Evolutionary conservation across 2,888 invertebrate genomes (phyloP).

Genomic region (Sipunculus nudus): DNA sequence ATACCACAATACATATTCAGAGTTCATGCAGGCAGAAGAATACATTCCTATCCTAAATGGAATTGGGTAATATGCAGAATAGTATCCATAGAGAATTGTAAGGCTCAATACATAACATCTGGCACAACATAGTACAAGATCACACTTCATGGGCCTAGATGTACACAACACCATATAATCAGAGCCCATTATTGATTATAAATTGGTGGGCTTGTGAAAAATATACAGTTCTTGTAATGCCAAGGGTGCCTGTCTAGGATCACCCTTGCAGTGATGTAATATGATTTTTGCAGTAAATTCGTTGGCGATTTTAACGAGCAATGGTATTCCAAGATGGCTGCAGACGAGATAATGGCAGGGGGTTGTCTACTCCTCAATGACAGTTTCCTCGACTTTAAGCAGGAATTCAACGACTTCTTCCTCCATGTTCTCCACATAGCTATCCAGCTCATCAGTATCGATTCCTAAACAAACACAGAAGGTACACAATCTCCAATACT

Average conservation of each 20-base stretch:
- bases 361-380: constrained; percentile 58
- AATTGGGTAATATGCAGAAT: constrained; percentile 53
- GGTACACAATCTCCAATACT: not conserved
- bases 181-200: not conserved
- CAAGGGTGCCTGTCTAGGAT: no score
- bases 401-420: constrained; percentile 98
- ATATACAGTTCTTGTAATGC: no score
- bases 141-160: not conserved
- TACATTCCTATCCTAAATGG: constrained; percentile 53
- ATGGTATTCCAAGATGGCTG: constrained; percentile 13
- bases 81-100: constrained; percentile 49
- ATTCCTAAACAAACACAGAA: constrained; percentile 73
- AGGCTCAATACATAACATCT: constrained; percentile 41
- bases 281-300: not conserved
- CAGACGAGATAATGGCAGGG: not conserved
- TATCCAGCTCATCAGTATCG: constrained; percentile 92
- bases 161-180: constrained; percentile 3
- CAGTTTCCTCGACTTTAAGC: constrained; percentile 87
- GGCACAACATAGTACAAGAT: constrained; percentile 21
- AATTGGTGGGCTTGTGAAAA: no score
- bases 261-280: no score
- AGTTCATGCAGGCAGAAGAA: no score
- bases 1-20: no score
- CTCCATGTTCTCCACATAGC: constrained; percentile 82
- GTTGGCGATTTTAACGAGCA: not conserved